Conservation (phyloP, 2,888 invertebrate species). For the Clepsis dumicolana region DNA sequence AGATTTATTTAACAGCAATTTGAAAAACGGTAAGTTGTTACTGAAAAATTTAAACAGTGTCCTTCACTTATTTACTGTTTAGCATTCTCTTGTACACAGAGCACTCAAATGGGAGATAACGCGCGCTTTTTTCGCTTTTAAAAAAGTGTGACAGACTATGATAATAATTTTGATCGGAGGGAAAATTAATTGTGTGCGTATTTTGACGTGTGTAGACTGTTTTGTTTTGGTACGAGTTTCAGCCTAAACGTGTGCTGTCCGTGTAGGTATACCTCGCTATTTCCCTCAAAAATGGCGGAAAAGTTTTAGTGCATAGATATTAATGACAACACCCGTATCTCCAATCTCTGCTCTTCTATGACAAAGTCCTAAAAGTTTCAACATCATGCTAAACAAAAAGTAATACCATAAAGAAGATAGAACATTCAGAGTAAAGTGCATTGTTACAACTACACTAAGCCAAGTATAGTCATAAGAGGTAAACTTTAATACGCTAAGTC, state of each 20-base stretch:
- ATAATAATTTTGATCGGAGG: too few relatives aligned
- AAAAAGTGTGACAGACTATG: too few relatives aligned
- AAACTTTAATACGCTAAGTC: constrained; percentile 46
- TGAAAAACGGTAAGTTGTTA: background rate
- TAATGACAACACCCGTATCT: too few relatives aligned
- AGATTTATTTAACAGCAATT: background rate
- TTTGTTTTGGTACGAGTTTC: too few relatives aligned
- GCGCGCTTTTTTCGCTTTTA: too few relatives aligned
- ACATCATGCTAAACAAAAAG: background rate
- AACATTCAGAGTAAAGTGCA: constrained; percentile 19
- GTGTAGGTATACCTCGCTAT: too few relatives aligned
- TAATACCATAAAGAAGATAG: constrained; percentile 17
- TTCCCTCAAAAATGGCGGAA: too few relatives aligned
- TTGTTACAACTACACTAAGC: background rate
- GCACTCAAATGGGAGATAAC: too few relatives aligned
- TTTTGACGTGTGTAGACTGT: too few relatives aligned
- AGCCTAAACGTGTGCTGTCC: too few relatives aligned
- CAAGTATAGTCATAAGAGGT: constrained; percentile 14
- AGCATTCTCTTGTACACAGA: background rate
- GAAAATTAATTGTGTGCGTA: too few relatives aligned
- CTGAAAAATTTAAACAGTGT: background rate
- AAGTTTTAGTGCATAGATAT: too few relatives aligned
- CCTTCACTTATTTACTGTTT: background rate
- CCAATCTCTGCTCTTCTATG: background rate
- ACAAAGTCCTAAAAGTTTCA: background rate